Base-by-base conservation (phyloP, 2,113 vertebrate species). In the Thalassoma bifasciatum region DNA sequence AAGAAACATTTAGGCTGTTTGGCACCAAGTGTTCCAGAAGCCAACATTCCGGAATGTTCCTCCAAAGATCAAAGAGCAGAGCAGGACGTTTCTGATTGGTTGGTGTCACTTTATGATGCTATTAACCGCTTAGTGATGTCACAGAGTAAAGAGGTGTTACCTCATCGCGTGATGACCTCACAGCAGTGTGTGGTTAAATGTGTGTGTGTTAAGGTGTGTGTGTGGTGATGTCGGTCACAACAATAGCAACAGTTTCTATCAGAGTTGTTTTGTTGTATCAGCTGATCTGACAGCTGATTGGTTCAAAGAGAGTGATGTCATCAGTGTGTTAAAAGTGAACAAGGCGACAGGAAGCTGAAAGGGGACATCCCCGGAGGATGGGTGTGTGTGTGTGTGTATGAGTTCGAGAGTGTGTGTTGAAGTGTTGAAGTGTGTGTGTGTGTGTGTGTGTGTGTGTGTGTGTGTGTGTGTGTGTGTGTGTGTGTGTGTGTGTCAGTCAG, bases 201-300 rank as follows among this genome's bases (percentile, higher is more conserved):
- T 12, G 21, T 19, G 8, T 10, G 8, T 26, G 22, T 8, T 26
- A 30, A 3, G 30, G 6, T 3, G 30, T 30, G 30, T 30, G 30
- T 14, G 14, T 26, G 10, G 64, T 67, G 5, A 36, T 16, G 40
- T 7, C 3, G 0, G 49, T 80, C 1, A 22, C 58, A 16, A 22
- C 58, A 16, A 2, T 17, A 52, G n/a, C 50, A 26, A 54, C 44
- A 26, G 7, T 5, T 16, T 46, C 17, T 54, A 8, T 72, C 16
- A 46, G 42, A 14, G 13, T 37, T 26, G 13, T 44, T 21, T 34
- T 40, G 2, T 47, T 12, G 4, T 61, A 65, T 61, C 65, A 63
- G 73, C 70, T 75, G 49, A 81, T 83, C 68, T 59, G 44, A 65
- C 49, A 42, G 64, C 71, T 64, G 72, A 77, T 77, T 85, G 85